Percentiles rank a stretch among this genome's conserved stretches.
phyloP scores from a whole-genome alignment of 2,113 vertebrate genomes.

The Athene cunicularia region DNA sequence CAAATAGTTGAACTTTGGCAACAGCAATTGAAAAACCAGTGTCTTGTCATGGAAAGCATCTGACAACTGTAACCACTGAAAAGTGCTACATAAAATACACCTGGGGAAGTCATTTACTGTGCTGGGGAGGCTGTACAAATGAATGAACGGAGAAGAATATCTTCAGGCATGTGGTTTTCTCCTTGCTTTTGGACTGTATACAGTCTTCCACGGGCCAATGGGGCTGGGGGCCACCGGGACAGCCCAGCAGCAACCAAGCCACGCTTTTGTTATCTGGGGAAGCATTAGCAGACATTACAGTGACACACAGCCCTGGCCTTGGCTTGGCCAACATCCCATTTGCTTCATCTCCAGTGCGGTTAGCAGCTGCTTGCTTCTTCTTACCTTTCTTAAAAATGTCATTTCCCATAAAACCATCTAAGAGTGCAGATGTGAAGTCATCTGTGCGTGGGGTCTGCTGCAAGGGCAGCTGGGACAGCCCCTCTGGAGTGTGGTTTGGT shows the following conservation, averaged over 20 bases:
- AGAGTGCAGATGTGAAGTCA: background rate
- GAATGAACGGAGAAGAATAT: background rate
- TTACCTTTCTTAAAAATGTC: background rate
- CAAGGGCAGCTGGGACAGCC: background rate
- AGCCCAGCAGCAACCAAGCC: background rate
- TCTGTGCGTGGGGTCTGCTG: accelerated
- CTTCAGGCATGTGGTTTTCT: background rate
- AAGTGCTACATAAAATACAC: background rate
- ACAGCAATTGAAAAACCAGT: background rate
- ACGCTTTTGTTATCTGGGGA: accelerated
- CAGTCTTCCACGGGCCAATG: background rate
- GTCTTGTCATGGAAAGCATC: background rate
- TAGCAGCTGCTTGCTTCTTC: background rate
- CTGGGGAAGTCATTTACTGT: background rate
- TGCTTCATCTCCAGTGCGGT: background rate
- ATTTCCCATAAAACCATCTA: background rate
- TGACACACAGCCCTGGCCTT: background rate
- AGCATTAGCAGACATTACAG: background rate
- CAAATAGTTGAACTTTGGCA: constrained; percentile 7
- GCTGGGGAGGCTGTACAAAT: background rate
- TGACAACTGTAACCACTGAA: background rate
- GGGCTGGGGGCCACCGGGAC: background rate
- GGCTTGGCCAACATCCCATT: background rate
- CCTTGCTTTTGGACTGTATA: background rate
- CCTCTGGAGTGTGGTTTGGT: background rate